Base-by-base conservation (phyloP, 2,888 invertebrate genomes). In the Pandemis heparana region DNA sequence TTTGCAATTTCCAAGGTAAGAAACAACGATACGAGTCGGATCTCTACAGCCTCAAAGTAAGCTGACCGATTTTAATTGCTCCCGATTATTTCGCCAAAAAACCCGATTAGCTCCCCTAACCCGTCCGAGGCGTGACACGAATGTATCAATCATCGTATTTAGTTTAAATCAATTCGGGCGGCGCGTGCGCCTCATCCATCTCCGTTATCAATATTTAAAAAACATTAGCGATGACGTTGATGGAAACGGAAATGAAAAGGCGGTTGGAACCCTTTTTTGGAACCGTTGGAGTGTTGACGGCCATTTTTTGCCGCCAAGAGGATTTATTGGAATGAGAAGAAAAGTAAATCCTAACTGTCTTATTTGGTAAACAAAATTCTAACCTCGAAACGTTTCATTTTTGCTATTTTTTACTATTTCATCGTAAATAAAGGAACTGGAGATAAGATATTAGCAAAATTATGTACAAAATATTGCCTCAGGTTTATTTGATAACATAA, bases 161-260 rank as follows among this genome's bases (percentile, higher is more conserved):
- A 91, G 90, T 92, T 90, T 89, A 89, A 94, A 94, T 94, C 94
- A 94, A 94, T 94, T 93, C 89, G 87, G 77, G 83, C 75, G 86
- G 90, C 92, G 91, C 93, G 93, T 93, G 93, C 77, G 82, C 77
- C 43, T 77, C 89, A 94, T 94, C 91, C 92, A 92, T 94, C 94
- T 92, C 90, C 79, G 87, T 90, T 94, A 94, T 94, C 92, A 90
- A 90, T 90, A 88, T 89, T 89, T 87, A 85, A 85, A 85, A 85
- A 87, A 83, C 82, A 85, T 86, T 84, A 85, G 82, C 79, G 75
- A 70, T 84, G 77, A 81, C 79, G 72, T 78, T 79, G 78, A 78
- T 80, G 77, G 80, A 81, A 75, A 76, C 82, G 88, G 84, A 87
- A 87, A 88, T 88, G 62, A 76, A 71, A 60, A 61, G 46, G 61